These are phyloP conservation scores for Tetragonisca angustula DNA, from an alignment of 2,888 invertebrate genomes.

Conservation along the genomic window DNA sequence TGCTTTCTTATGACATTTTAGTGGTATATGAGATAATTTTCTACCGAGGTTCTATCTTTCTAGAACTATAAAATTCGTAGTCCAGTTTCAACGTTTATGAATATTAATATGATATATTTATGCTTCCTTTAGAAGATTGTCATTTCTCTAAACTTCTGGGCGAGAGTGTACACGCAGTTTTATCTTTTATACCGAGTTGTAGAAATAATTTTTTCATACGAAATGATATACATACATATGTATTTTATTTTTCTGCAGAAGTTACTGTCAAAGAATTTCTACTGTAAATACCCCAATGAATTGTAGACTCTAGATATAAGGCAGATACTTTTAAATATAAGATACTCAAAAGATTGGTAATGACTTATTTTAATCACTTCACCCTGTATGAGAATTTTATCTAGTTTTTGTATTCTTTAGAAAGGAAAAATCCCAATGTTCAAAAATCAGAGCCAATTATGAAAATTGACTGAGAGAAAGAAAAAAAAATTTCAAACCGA, in stretches of 20 bases:
- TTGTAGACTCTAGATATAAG: background rate
- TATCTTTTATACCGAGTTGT: background rate
- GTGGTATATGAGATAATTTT: no score
- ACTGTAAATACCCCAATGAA: background rate
- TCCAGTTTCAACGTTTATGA: no score
- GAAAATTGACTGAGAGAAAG: no score
- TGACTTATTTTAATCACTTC: background rate
- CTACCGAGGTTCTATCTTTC: no score
- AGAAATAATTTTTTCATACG: background rate
- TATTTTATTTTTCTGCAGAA: no score
- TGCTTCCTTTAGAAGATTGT: no score
- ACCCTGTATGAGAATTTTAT: background rate
- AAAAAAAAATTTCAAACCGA: no score
- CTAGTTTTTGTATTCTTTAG: background rate
- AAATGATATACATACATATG: background rate
- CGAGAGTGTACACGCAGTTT: background rate
- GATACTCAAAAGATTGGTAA: background rate
- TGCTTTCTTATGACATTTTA: no score
- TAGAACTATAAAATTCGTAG: no score
- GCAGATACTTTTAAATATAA: constrained; percentile 4
- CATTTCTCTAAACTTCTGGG: no score
- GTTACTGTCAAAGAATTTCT: background rate
- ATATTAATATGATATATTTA: no score
- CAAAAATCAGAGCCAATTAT: no score
- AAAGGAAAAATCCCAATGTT: background rate